Evolutionary conservation across 1,140 invertebrate species (phyloP).

Genomic region (Heliothis virescens): DNA sequence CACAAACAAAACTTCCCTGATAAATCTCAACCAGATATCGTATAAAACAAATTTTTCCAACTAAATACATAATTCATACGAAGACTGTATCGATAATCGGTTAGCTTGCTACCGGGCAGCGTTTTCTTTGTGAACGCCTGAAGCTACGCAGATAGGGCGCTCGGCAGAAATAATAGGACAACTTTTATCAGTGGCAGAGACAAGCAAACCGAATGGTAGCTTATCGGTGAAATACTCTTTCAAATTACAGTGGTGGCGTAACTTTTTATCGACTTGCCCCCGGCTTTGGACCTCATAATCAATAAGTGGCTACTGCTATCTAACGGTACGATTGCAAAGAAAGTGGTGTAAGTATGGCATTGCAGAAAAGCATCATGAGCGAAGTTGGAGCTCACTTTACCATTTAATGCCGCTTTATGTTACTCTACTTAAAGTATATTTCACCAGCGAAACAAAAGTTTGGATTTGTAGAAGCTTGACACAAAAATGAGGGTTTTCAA

Average conservation of each 20-base stretch:
- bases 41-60: conserved; percentile 72
- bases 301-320: conserved; percentile 66
- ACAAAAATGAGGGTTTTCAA: background rate
- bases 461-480: too few relatives aligned
- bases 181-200: conserved; percentile 72
- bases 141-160: conserved; percentile 57
- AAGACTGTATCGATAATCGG: conserved; percentile 72
- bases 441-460: too few relatives aligned
- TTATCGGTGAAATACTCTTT: conserved; percentile 74
- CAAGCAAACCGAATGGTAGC: conserved; percentile 66
- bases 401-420: too few relatives aligned
- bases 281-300: conserved; percentile 67
- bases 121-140: conserved; percentile 63
- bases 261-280: conserved; percentile 72
- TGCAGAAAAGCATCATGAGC: conserved; percentile 16
- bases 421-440: background rate
- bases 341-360: conserved; percentile 40
- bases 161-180: conserved; percentile 75
- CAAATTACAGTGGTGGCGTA: conserved; percentile 72
- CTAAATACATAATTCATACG: conserved; percentile 81
- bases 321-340: conserved; percentile 25
- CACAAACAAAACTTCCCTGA: conserved; percentile 69
- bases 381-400: background rate
- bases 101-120: conserved; percentile 60
- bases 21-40: conserved; percentile 64